Evolutionary conservation across 2,797 vertebrate species (phyloP).

Genomic region (Hozukius guyotensis): DNA sequence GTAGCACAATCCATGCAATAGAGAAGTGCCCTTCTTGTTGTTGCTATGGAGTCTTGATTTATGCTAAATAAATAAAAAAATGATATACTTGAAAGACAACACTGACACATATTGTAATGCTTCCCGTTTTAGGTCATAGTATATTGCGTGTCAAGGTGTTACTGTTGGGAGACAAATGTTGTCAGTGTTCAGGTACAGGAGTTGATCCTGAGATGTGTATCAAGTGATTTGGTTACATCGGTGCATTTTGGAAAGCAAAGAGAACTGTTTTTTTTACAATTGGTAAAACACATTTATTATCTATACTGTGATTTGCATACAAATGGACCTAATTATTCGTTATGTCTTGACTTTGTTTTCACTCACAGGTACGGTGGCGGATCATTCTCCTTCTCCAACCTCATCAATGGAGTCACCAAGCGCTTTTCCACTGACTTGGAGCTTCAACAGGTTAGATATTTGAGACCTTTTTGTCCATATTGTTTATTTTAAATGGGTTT

Average conservation of each 20-base stretch:
- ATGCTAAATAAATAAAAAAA: not conserved
- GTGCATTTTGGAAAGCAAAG: not conserved
- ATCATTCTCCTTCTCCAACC: conserved; percentile 93
- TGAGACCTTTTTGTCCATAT: not conserved
- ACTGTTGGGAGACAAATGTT: not conserved
- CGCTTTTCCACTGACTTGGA: conserved; percentile 89
- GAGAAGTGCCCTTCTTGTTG: not conserved
- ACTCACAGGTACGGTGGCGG: conserved; percentile 88
- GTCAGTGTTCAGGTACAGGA: not conserved
- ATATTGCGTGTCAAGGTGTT: not conserved
- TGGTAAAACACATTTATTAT: not conserved
- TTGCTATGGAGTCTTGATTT: not conserved
- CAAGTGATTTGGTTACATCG: not conserved
- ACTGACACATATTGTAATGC: not conserved
- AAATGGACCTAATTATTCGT: not conserved
- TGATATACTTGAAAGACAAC: not conserved
- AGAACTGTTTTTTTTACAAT: not conserved
- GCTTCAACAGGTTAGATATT: conserved; percentile 86
- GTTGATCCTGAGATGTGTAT: not conserved
- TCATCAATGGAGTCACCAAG: conserved; percentile 86
- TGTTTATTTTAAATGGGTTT: not conserved
- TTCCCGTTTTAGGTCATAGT: not conserved
- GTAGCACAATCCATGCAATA: not conserved
- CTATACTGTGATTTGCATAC: not conserved
- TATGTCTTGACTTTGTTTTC: not conserved